Percentiles rank a stretch among this genome's conserved stretches.
These are phyloP conservation scores for Leptogaster cylindrica DNA, from an alignment of 2,888 invertebrate genomes.

Conservation along the genomic window DNA sequence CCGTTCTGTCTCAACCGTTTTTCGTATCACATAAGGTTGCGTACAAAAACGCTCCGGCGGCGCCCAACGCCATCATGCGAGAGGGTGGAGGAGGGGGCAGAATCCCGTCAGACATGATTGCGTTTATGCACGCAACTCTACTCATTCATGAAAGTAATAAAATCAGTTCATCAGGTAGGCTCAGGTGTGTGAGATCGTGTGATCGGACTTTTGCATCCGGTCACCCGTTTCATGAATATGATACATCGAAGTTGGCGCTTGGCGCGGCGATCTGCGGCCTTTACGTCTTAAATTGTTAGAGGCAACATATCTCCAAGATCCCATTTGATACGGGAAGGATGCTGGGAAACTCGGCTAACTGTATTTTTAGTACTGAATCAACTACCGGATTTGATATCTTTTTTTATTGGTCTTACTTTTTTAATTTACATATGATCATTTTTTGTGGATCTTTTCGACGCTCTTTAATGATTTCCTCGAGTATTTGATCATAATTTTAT, in stretches of 20 bases:
- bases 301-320: no score
- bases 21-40: slow-evolving; percentile 6
- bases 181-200: slow-evolving; percentile 21
- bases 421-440: no score
- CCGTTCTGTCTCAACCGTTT: slow-evolving; percentile 14
- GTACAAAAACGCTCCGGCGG: slow-evolving; percentile 2
- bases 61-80: not conserved
- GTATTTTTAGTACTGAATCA: no score
- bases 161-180: slow-evolving; percentile 20
- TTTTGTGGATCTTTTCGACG: no score
- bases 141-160: slow-evolving; percentile 36
- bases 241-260: not conserved
- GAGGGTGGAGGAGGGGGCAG: not conserved
- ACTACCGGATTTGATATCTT: no score
- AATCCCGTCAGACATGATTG: slow-evolving; percentile 33
- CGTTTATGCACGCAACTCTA: slow-evolving; percentile 36
- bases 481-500: no score
- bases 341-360: no score
- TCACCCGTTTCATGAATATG: not conserved
- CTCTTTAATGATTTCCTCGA: no score
- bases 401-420: no score
- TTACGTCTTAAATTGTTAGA: no score
- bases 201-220: slow-evolving; percentile 24
- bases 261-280: no score
- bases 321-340: no score